These are phyloP conservation scores for Peromyscus attwateri DNA, from an alignment of 2,797 vertebrate species.

Conservation along the genomic window DNA sequence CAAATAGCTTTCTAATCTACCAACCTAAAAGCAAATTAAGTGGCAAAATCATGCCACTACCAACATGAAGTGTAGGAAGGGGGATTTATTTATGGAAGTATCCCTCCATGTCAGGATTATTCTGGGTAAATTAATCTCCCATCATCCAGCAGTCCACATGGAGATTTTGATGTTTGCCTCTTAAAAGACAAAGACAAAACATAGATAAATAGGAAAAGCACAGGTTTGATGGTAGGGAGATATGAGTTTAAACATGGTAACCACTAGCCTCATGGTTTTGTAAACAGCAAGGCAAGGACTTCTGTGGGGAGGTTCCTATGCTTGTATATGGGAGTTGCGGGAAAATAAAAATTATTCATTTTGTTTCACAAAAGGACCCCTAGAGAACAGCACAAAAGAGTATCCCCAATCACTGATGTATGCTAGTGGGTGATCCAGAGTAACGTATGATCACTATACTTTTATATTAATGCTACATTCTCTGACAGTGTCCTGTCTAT, in stretches of 20 bases:
- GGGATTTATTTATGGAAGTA: not conserved
- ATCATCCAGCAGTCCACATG: not conserved
- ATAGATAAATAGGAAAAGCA: not conserved
- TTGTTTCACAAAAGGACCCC: not conserved
- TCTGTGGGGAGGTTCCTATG: not conserved
- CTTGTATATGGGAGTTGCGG: not conserved
- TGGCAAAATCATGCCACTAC: not conserved
- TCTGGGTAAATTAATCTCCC: slow-evolving; percentile 39
- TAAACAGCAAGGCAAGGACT: not conserved
- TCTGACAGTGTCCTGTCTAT: not conserved
- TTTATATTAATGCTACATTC: not conserved
- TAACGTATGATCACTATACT: not conserved
- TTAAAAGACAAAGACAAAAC: not conserved
- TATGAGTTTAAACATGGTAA: not conserved
- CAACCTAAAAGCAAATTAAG: slow-evolving; percentile 15
- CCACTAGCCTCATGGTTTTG: not conserved
- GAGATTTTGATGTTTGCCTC: not conserved
- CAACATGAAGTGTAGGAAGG: not conserved
- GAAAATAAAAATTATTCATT: not conserved
- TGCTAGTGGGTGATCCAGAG: not conserved
- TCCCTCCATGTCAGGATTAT: not conserved
- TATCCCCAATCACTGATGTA: not conserved
- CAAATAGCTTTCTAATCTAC: not conserved
- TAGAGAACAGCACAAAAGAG: not conserved
- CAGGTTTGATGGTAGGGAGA: not conserved